Percentiles rank a stretch among this genome's conserved stretches.
Conservation (phyloP, 2,797 vertebrate species). For the Anabacerthia variegaticeps region DNA sequence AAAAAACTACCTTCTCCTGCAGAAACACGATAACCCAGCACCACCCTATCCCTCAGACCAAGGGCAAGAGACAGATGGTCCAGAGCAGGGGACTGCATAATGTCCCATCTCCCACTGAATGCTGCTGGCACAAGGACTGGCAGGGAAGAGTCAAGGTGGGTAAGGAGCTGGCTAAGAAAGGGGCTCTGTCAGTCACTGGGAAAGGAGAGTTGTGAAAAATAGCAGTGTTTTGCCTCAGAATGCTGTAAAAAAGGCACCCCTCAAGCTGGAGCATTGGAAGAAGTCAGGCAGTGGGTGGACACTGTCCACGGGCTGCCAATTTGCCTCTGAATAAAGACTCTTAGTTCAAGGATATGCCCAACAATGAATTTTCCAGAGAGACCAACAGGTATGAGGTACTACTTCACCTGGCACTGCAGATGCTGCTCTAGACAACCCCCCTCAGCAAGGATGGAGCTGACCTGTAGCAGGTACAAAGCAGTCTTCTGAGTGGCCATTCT, state of each 20-base stretch:
- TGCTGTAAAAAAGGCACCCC: not conserved
- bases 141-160: not conserved
- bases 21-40: not conserved
- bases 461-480: not conserved
- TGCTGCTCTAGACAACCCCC: not conserved
- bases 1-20: not conserved
- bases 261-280: not conserved
- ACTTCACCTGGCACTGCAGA: not conserved
- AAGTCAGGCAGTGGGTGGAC: not conserved
- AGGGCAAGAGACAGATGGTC: conserved; percentile 2
- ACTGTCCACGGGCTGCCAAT: not conserved
- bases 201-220: not conserved
- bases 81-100: not conserved
- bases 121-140: not conserved
- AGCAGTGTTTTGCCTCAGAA: not conserved
- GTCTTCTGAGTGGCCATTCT: not conserved
- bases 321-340: not conserved
- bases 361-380: not conserved
- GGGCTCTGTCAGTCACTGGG: not conserved
- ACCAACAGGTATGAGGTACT: not conserved
- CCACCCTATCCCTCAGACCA: not conserved
- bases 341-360: not conserved
- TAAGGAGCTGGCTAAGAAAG: not conserved
- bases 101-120: not conserved
- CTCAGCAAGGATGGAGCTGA: not conserved